Base-by-base conservation (phyloP, 2,113 vertebrate species). In the Calyptomena viridis region DNA sequence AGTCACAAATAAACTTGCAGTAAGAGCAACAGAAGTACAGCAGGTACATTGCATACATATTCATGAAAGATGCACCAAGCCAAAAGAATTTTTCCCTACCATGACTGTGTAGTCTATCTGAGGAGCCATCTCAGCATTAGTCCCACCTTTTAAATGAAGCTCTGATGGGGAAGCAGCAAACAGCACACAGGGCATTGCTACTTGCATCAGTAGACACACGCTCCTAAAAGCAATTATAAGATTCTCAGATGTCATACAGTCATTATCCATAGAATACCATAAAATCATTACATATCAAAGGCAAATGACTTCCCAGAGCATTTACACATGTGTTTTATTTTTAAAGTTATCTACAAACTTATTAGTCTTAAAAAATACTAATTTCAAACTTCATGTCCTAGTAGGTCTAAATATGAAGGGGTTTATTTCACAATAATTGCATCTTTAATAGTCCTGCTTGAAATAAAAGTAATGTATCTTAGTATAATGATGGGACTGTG, bases 61-160 rank as follows among this genome's bases (percentile, higher is more conserved):
- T 63, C 17, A 72, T 14, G 33, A 85, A 97, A 95, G 75, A 90
- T 60, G 79, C 58, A 90, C 31, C 31, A 76, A 88, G 66, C 27
- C 56, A 58, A 82, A 86, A 40, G 60, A 85, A 39, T 19, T 50
- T 87, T 44, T 47, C 53, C 95, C 83, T 97, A 99, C 98, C 98
- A 98, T 99, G 66, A 98, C 50, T 2, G 99, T 99, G 97, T 99
- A 99, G 96, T 99, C 99, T 33, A 99, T 99, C 97, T 99, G 99
- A 25, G 99, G 99, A 24, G 99, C 99, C 99, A 99, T 99, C 89
- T 99, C 99, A 24, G 99, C 99, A 71, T 99, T 99, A 62, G 99
- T 99, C 55, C 99, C 99, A 52, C 99, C 99, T 97, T 99, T 99
- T 94, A 99, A 97, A 88, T 67, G 97, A 25, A 99, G 98, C 84